phyloP scores from a whole-genome alignment of 2,797 vertebrate genomes.

The Acipenser ruthenus region DNA sequence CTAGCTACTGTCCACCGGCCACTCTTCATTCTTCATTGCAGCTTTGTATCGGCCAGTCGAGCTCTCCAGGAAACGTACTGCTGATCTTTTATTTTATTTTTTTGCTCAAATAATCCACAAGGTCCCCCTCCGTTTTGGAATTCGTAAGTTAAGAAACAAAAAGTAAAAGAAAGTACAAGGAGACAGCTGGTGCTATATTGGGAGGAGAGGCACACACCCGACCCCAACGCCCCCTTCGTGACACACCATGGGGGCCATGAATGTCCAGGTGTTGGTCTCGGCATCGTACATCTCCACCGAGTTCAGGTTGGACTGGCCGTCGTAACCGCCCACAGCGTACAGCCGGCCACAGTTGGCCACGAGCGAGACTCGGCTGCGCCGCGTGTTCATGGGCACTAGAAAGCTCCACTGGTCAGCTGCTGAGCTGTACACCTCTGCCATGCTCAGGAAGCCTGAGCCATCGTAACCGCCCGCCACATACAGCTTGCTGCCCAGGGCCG shows the following conservation, averaged over 20 bases:
- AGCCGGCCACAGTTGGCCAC: conserved; percentile 77
- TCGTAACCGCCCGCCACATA: conserved; percentile 87
- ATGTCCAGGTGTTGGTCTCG: conserved; percentile 76
- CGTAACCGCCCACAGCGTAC: conserved; percentile 88
- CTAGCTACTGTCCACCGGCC: too few relatives aligned
- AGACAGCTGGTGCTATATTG: conserved; percentile 47
- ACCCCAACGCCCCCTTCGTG: conserved; percentile 90
- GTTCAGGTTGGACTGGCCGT: conserved; percentile 90
- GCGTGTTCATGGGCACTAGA: conserved; percentile 81
- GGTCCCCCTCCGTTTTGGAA: too few relatives aligned
- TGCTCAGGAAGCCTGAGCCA: conserved; percentile 85
- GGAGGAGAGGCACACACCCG: conserved; percentile 80
- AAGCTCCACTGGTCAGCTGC: conserved; percentile 76
- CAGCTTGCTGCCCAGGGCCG: conserved; percentile 79
- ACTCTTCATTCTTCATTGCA: too few relatives aligned
- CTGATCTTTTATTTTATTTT: too few relatives aligned
- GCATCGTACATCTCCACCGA: conserved; percentile 85
- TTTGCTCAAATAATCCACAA: too few relatives aligned
- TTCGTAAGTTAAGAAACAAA: too few relatives aligned
- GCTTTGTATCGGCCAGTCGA: too few relatives aligned
- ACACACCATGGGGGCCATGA: conserved; percentile 84
- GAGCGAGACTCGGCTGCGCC: conserved; percentile 82
- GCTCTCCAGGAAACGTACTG: too few relatives aligned
- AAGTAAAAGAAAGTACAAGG: too few relatives aligned
- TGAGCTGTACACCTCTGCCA: conserved; percentile 75